These are phyloP conservation scores for Leptocoma aspasia DNA, from an alignment of 2,113 vertebrate genomes.

Conservation along the genomic window DNA sequence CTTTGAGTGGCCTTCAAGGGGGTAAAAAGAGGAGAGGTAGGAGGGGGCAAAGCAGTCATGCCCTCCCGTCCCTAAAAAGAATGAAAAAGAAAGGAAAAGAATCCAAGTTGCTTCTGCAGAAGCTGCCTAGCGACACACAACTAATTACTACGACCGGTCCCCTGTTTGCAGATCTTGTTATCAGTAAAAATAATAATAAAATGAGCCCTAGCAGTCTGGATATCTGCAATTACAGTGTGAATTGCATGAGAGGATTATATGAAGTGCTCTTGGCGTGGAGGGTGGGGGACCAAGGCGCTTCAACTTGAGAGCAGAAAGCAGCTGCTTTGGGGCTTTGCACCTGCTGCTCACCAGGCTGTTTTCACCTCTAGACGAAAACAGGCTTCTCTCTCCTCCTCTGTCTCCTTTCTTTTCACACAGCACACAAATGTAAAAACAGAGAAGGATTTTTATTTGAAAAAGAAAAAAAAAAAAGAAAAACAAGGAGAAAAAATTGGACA, in stretches of 20 bases:
- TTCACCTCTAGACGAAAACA: slow-evolving; percentile 79
- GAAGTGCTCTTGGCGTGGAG: slow-evolving; percentile 84
- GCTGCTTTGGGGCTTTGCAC: slow-evolving; percentile 84
- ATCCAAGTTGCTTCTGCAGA: slow-evolving; percentile 61
- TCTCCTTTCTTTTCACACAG: slow-evolving; percentile 59
- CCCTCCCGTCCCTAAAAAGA: neutral
- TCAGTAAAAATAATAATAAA: slow-evolving; percentile 76
- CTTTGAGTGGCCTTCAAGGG: slow-evolving; percentile 70
- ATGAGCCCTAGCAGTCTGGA: slow-evolving; percentile 72
- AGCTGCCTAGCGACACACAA: slow-evolving; percentile 68
- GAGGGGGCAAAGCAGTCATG: neutral
- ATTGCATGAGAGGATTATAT: slow-evolving; percentile 88
- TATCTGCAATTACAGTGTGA: slow-evolving; percentile 87
- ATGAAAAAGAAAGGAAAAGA: slow-evolving; percentile 42
- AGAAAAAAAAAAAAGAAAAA: neutral
- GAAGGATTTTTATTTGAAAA: neutral
- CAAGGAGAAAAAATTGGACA: neutral
- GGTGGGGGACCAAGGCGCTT: slow-evolving; percentile 72
- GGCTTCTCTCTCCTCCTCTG: slow-evolving; percentile 49
- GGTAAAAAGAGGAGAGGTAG: slow-evolving; percentile 27
- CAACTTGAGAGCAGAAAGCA: slow-evolving; percentile 78
- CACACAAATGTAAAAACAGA: slow-evolving; percentile 41
- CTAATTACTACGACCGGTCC: slow-evolving; percentile 74
- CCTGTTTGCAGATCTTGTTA: slow-evolving; percentile 75
- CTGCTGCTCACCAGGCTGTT: slow-evolving; percentile 84